Base-by-base conservation (phyloP, 2,113 vertebrate genomes). In the Takifugu flavidus region DNA sequence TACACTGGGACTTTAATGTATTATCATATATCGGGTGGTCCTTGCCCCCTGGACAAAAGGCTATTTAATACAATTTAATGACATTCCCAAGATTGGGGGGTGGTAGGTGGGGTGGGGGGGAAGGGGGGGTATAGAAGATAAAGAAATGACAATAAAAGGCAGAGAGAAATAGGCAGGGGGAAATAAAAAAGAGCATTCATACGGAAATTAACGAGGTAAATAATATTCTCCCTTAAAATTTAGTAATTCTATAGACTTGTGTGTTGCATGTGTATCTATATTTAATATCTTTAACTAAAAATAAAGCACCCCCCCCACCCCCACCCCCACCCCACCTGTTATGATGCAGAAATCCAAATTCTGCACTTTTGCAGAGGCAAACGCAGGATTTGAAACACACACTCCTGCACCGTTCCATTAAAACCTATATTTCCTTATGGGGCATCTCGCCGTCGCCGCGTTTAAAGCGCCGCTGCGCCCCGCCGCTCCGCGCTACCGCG, bases 21-120 rank as follows among this genome's bases (percentile, higher is more conserved):
- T 98, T 98, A 96, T 99, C 95, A 94, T 96, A 96, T 94, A 95
- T 94, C 92, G 94, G 95, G 95, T 95, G 95, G 95, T 96, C 94
- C 92, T 91, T 95, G 93, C 94, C 94, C 94, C 92, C 92, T 94
- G 94, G 94, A 98, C 96, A 98, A 98, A 98, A 96, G 96, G 93
- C 95, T 95, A 94, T 96, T 96, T 95, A 96, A 96, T 95, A 95
- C 94, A 95, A 95, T 98, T 96, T 96, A 96, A 98, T 97, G 95
- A 96, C 95, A 96, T 94, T 98, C 94, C 92, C 91, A 89, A 93
- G 93, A 93, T 95, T 92, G 66, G 60, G 52, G 59, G 27, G 47
- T 27, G 51, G 62, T 2, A 52, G 20, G 51, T 47, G 15, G 31
- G 15, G 25, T 10, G 39, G 4, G 43, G 25, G n/a, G 12, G 13